Evolutionary conservation across 2,113 vertebrate genomes (phyloP).

Genomic region (Nothoprocta perdicaria): DNA sequence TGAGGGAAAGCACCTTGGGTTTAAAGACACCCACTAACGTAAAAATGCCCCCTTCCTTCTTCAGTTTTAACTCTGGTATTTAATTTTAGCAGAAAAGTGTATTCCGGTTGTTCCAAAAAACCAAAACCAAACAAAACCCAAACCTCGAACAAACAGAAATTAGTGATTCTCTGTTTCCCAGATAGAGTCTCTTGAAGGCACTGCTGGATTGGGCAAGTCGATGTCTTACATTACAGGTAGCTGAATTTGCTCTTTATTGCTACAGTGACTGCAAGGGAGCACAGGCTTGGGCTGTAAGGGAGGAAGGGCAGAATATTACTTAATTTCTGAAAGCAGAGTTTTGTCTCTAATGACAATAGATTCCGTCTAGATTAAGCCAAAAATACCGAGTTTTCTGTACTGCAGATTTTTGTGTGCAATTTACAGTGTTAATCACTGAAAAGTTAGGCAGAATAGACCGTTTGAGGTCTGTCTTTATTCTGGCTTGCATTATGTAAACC

Average conservation of each 20-base stretch:
- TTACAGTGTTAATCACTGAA: neutral
- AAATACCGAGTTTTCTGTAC: neutral
- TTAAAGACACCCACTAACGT: neutral
- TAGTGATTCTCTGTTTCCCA: neutral
- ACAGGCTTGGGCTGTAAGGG: neutral
- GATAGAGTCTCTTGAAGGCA: conserved; percentile 21
- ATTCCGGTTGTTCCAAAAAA: neutral
- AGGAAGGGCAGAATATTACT: conserved; percentile 9
- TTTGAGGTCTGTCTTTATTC: conserved; percentile 10
- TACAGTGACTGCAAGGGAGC: neutral
- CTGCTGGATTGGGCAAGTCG: conserved; percentile 32
- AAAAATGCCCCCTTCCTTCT: neutral
- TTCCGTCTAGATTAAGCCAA: neutral
- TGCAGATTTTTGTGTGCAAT: neutral
- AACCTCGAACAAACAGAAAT: neutral
- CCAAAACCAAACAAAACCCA: too few species aligned
- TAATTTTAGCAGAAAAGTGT: conserved; percentile 5
- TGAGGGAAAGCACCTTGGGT: neutral
- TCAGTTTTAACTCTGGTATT: neutral
- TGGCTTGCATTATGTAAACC: conserved; percentile 54
- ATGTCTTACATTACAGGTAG: conserved; percentile 28
- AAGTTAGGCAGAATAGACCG: neutral
- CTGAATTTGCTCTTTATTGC: neutral
- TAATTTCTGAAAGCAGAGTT: conserved; percentile 24
- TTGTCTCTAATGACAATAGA: neutral